Evolutionary conservation across 1,140 invertebrate genomes (phyloP).

Genomic region (Drosophila kepulauana): DNA sequence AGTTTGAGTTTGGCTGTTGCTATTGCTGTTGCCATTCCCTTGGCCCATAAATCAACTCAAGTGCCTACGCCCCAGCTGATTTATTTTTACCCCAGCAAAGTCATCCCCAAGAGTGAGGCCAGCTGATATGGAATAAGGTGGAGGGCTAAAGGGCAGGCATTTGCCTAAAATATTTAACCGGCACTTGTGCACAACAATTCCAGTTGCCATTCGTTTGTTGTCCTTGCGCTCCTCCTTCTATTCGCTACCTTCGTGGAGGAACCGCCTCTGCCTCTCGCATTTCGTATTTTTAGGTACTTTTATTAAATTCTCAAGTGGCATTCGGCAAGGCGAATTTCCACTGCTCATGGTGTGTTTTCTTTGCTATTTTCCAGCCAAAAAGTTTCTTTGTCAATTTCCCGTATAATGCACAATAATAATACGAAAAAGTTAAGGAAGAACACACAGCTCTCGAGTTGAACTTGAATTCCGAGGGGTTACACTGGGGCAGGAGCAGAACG

Average conservation of each 20-base stretch:
- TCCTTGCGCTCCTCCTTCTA: constrained; percentile 10
- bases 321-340: constrained; percentile 67
- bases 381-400: constrained; percentile 80
- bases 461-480: constrained; percentile 39
- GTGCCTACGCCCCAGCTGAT: constrained; percentile 81
- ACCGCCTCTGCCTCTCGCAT: not conserved
- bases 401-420: constrained; percentile 82
- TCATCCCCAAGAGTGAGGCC: constrained; percentile 23
- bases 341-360: constrained; percentile 45
- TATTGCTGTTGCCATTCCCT: constrained; percentile 50
- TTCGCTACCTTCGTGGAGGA: not conserved
- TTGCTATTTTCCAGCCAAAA: constrained; percentile 72
- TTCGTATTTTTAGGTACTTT: constrained; percentile 52
- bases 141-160: constrained; percentile 33
- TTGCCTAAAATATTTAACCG: constrained; percentile 82
- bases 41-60: constrained; percentile 77
- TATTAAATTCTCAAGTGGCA: constrained; percentile 81
- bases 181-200: constrained; percentile 79
- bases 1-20: constrained; percentile 28
- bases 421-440: constrained; percentile 50
- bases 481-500: not conserved
- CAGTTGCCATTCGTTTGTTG: constrained; percentile 49
- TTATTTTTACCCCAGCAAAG: constrained; percentile 71
- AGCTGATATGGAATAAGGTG: not conserved
- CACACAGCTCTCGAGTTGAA: constrained; percentile 34